Evolutionary conservation across 2,797 vertebrate genomes (phyloP).

Genomic region (Coccyzus lansbergi): DNA sequence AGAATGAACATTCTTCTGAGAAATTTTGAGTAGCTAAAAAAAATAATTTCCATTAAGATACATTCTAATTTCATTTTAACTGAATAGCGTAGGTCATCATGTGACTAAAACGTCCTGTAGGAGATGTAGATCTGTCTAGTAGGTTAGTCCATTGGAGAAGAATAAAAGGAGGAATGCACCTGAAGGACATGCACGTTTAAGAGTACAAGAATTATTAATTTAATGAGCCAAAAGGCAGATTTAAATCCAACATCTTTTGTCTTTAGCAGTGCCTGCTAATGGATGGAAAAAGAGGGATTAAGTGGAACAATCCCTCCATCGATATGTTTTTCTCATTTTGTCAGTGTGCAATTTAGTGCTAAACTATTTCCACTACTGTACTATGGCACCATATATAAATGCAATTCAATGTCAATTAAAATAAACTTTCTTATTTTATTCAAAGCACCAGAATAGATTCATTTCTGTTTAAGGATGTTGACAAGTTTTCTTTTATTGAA

Average conservation of each 20-base stretch:
- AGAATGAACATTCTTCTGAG: neutral
- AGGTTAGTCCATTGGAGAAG: neutral
- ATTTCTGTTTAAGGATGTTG: neutral
- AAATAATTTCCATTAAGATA: neutral
- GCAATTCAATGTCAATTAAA: constrained; percentile 4
- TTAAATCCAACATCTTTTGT: neutral
- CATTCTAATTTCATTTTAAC: neutral
- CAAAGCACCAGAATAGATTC: neutral
- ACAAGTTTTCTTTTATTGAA: neutral
- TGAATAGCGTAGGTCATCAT: neutral
- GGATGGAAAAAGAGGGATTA: neutral
- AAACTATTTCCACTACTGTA: neutral
- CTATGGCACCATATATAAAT: neutral
- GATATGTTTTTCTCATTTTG: neutral
- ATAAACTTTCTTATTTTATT: neutral
- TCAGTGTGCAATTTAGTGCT: neutral
- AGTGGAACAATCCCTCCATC: neutral
- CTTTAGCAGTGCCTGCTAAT: neutral
- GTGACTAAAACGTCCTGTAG: neutral
- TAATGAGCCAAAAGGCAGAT: neutral
- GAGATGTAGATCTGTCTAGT: neutral
- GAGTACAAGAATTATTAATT: neutral
- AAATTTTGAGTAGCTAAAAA: neutral
- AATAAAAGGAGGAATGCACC: neutral
- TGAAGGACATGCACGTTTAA: neutral